A percentile compares a stretch with the other conserved stretches of the same genome.
Evolutionary conservation across 2,888 invertebrate species (phyloP).

Genomic region (Hyalella azteca): DNA sequence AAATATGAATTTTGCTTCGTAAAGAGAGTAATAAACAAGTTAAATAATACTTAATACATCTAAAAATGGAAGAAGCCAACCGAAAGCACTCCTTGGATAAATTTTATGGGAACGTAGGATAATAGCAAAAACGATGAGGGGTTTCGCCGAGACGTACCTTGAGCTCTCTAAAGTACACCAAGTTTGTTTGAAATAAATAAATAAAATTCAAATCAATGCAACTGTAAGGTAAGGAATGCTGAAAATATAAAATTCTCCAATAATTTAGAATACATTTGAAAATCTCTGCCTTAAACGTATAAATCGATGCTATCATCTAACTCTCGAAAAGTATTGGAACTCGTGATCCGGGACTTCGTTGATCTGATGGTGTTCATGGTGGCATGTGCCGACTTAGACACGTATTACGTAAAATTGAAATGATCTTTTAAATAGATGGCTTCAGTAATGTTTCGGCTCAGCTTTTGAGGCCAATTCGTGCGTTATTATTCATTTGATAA

Average conservation of each 20-base stretch:
- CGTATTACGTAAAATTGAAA: slow-evolving; percentile 8
- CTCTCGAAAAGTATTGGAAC: slow-evolving; percentile 42
- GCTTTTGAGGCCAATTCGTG: slow-evolving; percentile 47
- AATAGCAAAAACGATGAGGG: not conserved
- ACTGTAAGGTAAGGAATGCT: not conserved
- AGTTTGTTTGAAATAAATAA: not conserved
- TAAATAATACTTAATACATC: too few species aligned
- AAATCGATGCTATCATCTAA: slow-evolving; percentile 1
- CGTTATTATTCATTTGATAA: slow-evolving; percentile 71
- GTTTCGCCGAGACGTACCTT: slow-evolving; percentile 24
- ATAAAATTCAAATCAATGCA: not conserved
- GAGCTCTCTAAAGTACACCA: slow-evolving; percentile 9
- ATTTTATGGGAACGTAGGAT: not conserved
- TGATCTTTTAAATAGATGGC: slow-evolving; percentile 45
- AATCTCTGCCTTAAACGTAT: not conserved
- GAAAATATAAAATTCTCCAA: not conserved
- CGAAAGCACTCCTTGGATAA: too few species aligned
- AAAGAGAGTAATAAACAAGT: too few species aligned
- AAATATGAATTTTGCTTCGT: too few species aligned
- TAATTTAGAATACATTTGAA: not conserved
- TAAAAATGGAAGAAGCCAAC: too few species aligned
- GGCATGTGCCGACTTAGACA: slow-evolving; percentile 1
- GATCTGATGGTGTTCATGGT: slow-evolving; percentile 38
- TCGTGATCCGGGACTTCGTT: slow-evolving; percentile 42
- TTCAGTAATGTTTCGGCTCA: slow-evolving; percentile 48